phyloP scores from a whole-genome alignment of 2,888 invertebrate genomes.

The Tipula unca region DNA sequence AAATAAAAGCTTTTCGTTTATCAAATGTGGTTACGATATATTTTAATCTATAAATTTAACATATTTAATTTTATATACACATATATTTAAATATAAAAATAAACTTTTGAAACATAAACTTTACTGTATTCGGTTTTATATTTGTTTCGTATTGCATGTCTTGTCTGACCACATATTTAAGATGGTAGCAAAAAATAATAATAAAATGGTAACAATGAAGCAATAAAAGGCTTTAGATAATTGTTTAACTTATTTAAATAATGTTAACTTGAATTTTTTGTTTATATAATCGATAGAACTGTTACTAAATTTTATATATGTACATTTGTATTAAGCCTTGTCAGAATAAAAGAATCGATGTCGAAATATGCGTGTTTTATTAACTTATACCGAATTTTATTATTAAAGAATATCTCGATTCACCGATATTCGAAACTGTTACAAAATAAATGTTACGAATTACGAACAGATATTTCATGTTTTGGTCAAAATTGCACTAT shows the following conservation, averaged over 20 bases:
- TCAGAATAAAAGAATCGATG: too few species aligned
- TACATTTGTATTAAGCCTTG: too few species aligned
- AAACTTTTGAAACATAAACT: background rate
- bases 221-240: background rate
- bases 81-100: background rate
- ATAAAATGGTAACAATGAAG: background rate
- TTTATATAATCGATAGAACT: background rate
- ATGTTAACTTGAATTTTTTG: background rate
- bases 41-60: background rate
- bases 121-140: background rate
- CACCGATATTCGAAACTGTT: too few species aligned
- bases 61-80: too few species aligned
- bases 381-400: too few species aligned
- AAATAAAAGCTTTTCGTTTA: background rate
- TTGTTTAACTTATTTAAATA: background rate
- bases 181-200: background rate
- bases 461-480: too few species aligned
- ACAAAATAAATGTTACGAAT: too few species aligned
- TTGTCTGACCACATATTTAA: background rate
- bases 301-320: background rate
- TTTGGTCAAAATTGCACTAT: too few species aligned
- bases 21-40: background rate
- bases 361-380: too few species aligned
- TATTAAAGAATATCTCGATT: too few species aligned
- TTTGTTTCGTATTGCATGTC: background rate